phyloP scores from a whole-genome alignment of 2,797 vertebrate species.

The Hoplostethus mediterraneus region DNA sequence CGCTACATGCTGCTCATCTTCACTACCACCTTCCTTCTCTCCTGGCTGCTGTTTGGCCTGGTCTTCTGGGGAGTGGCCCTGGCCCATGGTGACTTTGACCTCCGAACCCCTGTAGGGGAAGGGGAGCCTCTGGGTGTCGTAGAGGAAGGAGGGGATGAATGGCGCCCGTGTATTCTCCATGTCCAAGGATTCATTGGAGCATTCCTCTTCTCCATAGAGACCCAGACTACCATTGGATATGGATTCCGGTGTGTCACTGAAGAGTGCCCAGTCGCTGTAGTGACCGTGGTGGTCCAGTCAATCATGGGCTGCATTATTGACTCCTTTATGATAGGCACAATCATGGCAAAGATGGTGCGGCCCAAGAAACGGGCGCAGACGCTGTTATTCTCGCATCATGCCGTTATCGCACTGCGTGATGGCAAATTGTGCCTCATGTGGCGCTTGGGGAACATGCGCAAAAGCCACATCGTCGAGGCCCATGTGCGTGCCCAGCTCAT shows the following conservation, averaged over 20 bases:
- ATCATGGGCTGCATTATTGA: constrained; percentile 95
- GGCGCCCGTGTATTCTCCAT: constrained; percentile 92
- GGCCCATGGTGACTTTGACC: constrained; percentile 90
- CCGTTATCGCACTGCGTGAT: constrained; percentile 90
- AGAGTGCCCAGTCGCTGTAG: constrained; percentile 92
- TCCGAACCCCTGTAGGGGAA: constrained; percentile 58
- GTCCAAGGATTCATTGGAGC: constrained; percentile 94
- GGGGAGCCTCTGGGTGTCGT: constrained; percentile 45
- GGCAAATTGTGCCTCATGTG: constrained; percentile 95
- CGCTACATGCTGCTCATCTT: constrained; percentile 93
- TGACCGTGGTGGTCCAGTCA: constrained; percentile 94
- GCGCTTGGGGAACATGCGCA: constrained; percentile 93
- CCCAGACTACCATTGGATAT: constrained; percentile 95
- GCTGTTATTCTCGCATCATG: constrained; percentile 91
- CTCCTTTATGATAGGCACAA: constrained; percentile 97
- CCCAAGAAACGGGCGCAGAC: constrained; percentile 95
- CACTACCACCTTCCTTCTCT: constrained; percentile 91
- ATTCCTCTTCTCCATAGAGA: constrained; percentile 96
- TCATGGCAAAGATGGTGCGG: constrained; percentile 97
- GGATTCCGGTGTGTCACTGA: constrained; percentile 95
- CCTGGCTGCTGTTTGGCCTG: constrained; percentile 92
- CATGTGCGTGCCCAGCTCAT: constrained; percentile 94
- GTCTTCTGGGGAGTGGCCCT: constrained; percentile 93
- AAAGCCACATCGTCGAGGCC: constrained; percentile 96
- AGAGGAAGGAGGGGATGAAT: constrained; percentile 67